Evolutionary conservation across 2,797 vertebrate species (phyloP).

Genomic region (Anomalospiza imberbis): DNA sequence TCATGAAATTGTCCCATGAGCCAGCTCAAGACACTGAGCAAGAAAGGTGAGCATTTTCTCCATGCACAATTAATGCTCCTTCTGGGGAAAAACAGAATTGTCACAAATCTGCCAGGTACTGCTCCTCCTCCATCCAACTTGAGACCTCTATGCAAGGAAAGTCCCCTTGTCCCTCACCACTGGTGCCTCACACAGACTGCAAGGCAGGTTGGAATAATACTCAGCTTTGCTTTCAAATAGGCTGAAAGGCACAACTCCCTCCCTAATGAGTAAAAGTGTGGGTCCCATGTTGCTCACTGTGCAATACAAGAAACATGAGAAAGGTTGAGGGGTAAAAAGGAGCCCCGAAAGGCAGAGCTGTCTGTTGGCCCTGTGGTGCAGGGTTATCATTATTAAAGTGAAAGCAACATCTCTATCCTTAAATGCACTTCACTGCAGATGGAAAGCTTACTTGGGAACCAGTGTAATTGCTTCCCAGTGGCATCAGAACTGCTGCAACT

Average conservation of each 20-base stretch:
- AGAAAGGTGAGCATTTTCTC: background rate
- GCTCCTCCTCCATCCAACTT: background rate
- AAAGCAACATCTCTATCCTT: background rate
- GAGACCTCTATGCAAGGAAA: background rate
- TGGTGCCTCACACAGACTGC: background rate
- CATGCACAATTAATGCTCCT: background rate
- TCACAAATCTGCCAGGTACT: background rate
- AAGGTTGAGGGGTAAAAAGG: background rate
- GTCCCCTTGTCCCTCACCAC: background rate
- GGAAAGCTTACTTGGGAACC: background rate
- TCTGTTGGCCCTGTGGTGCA: background rate
- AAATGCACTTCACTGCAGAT: background rate
- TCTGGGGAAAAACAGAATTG: background rate
- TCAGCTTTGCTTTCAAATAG: background rate
- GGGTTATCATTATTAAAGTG: background rate
- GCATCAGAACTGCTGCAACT: background rate
- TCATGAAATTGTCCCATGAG: background rate
- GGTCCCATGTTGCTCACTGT: background rate
- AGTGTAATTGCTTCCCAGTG: background rate
- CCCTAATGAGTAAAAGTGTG: background rate
- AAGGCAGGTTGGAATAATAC: background rate
- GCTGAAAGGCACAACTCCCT: background rate
- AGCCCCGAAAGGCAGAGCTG: background rate
- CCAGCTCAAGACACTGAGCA: background rate
- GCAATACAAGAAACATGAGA: background rate